A percentile compares a stretch with the other conserved stretches of the same genome.
These are phyloP conservation scores for Musca vetustissima DNA, from an alignment of 1,140 invertebrate genomes.

Conservation along the genomic window DNA sequence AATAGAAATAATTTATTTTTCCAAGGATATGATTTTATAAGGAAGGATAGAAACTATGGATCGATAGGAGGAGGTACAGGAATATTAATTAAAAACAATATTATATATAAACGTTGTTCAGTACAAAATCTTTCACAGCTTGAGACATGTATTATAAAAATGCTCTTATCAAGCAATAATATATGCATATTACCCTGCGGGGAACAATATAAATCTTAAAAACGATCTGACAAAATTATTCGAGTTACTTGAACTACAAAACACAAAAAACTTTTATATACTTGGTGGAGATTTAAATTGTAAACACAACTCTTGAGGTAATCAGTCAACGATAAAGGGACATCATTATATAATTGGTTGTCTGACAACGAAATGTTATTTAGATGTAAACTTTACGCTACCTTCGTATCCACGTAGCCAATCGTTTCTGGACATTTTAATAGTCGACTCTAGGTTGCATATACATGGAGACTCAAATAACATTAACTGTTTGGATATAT, in stretches of 20 bases:
- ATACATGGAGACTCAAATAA: not conserved
- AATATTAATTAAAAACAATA: conserved; percentile 10
- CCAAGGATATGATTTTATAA: not conserved
- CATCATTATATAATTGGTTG: not conserved
- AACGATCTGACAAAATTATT: not conserved
- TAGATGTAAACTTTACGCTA: conserved; percentile 8
- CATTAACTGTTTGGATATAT: not conserved
- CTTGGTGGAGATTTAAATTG: conserved; percentile 10
- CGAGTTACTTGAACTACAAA: not conserved
- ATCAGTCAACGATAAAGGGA: conserved; percentile 1
- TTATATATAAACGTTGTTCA: not conserved
- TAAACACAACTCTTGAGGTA: conserved; percentile 10
- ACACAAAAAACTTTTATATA: conserved; percentile 6
- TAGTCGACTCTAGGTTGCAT: not conserved
- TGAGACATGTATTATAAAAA: conserved; percentile 11
- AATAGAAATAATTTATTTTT: not conserved
- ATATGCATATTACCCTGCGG: conserved; percentile 10
- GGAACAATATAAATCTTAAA: conserved; percentile 5
- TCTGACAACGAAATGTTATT: conserved; percentile 2
- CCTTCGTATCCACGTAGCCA: not conserved
- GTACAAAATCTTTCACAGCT: not conserved
- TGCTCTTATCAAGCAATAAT: not conserved
- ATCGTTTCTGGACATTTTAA: not conserved
- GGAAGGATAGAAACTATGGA: conserved; percentile 2
- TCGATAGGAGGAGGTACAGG: not conserved